A percentile compares a stretch with the other conserved stretches of the same genome.
phyloP scores from a whole-genome alignment of 2,888 invertebrate genomes.

The Polyommatus iphigenia region DNA sequence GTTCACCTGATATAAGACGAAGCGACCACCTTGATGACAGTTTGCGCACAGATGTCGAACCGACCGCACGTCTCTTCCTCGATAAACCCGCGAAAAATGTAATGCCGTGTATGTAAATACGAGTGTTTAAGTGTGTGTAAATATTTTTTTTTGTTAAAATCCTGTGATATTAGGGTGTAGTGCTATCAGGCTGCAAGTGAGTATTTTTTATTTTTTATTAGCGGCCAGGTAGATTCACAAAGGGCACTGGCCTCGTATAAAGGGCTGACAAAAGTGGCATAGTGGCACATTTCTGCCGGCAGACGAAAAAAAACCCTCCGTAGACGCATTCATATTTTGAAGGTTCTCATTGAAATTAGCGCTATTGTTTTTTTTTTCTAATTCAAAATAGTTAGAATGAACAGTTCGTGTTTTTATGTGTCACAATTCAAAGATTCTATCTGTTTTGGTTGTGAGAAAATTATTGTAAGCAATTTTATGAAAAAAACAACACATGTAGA shows the following conservation, averaged over 20 bases:
- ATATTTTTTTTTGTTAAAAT: conserved; percentile 59
- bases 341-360: not conserved
- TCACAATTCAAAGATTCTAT: not conserved
- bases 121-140: conserved; percentile 52
- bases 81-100: conserved; percentile 46
- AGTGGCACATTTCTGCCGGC: conserved; percentile 34
- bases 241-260: conserved; percentile 37
- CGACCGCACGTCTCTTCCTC: conserved; percentile 47
- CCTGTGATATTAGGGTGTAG: conserved; percentile 76
- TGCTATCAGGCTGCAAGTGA: conserved; percentile 59
- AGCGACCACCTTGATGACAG: conserved; percentile 55
- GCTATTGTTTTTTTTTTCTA: conserved; percentile 19
- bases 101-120: conserved; percentile 49
- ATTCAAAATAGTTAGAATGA: not conserved
- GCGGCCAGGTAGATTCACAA: conserved; percentile 38
- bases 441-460: not conserved
- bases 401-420: not conserved
- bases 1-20: conserved; percentile 64
- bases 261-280: conserved; percentile 33
- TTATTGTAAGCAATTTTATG: not conserved
- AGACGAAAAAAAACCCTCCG: conserved; percentile 23
- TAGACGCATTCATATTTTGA: not conserved
- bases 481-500: not conserved
- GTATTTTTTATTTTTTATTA: conserved; percentile 49
- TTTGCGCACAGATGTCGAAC: conserved; percentile 50